A percentile compares a stretch with the other conserved stretches of the same genome.
Conservation (phyloP, 37 sponge, comb jelly and placozoan genomes). For the Chondrosia reniformis region DNA sequence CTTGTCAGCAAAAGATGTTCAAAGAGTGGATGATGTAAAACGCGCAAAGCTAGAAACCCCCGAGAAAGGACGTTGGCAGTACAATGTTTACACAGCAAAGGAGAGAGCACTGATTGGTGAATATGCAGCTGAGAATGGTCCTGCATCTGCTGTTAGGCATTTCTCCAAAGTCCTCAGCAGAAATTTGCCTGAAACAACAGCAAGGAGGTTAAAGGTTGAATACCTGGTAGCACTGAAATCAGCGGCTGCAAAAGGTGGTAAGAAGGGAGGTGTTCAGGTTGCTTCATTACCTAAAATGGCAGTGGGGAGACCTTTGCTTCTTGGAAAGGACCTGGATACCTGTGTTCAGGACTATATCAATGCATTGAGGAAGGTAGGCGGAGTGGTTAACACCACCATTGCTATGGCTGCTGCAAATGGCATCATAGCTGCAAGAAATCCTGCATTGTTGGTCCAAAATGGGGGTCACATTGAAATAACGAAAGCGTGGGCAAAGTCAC, state of each 20-base stretch:
- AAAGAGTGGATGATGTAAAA: neutral
- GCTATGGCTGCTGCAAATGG: conserved; percentile 59
- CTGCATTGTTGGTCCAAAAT: conserved; percentile 2
- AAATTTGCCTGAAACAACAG: conserved; percentile 13
- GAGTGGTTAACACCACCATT: conserved; percentile 23
- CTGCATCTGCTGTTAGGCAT: neutral
- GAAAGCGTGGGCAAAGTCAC: conserved; percentile 43
- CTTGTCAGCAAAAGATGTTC: neutral
- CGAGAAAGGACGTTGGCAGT: neutral
- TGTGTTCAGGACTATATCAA: conserved; percentile 27
- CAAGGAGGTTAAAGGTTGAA: neutral
- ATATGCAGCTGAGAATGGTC: neutral
- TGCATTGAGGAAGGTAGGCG: conserved; percentile 2
- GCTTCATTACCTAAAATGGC: conserved; percentile 12
- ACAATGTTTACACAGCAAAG: neutral
- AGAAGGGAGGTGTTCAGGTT: neutral
- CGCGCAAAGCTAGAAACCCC: neutral
- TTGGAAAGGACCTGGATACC: conserved; percentile 15
- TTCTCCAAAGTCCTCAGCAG: neutral
- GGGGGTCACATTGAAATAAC: conserved; percentile 36
- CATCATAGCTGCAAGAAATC: conserved; percentile 24
- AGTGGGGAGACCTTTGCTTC: conserved; percentile 29
- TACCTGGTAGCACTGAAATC: neutral
- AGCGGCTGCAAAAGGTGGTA: neutral
- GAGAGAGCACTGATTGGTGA: conserved; percentile 3